Conservation (phyloP, 2,888 invertebrate species). For the Melikaiella ostensackeni region DNA sequence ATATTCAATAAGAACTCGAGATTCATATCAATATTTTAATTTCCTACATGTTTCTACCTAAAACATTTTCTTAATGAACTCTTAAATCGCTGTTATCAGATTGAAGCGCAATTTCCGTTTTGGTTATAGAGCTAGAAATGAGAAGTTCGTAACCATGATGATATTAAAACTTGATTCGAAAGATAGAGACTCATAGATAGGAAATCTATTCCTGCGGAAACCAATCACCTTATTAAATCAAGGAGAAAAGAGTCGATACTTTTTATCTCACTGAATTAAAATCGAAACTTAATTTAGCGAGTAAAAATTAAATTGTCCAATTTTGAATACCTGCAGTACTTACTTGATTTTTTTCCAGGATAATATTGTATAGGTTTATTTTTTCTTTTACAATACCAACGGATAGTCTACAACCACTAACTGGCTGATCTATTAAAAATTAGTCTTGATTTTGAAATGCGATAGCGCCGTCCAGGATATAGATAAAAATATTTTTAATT, state of each 20-base stretch:
- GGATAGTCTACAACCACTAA: no score
- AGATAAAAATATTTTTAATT: no score
- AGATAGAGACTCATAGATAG: not conserved
- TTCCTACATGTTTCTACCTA: not conserved
- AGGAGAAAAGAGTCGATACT: not conserved
- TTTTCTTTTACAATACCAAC: no score
- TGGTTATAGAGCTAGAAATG: conserved; percentile 1
- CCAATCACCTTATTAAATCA: conserved; percentile 17
- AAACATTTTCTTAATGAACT: not conserved
- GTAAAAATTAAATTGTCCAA: not conserved
- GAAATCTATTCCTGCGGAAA: not conserved
- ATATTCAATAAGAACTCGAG: no score
- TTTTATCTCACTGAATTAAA: not conserved
- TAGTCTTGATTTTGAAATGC: no score
- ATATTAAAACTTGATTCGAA: conserved; percentile 32
- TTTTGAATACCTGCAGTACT: conserved; percentile 6
- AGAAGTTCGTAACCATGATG: not conserved
- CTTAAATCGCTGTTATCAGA: not conserved
- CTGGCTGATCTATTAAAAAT: no score
- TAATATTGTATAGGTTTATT: no score
- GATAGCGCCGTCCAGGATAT: no score
- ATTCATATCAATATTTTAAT: not conserved
- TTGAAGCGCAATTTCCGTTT: conserved; percentile 3
- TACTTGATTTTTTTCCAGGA: no score
- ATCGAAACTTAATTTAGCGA: conserved; percentile 13